These are phyloP conservation scores for Neopipo cinnamomea DNA, from an alignment of 2,113 vertebrate genomes.

Conservation along the genomic window DNA sequence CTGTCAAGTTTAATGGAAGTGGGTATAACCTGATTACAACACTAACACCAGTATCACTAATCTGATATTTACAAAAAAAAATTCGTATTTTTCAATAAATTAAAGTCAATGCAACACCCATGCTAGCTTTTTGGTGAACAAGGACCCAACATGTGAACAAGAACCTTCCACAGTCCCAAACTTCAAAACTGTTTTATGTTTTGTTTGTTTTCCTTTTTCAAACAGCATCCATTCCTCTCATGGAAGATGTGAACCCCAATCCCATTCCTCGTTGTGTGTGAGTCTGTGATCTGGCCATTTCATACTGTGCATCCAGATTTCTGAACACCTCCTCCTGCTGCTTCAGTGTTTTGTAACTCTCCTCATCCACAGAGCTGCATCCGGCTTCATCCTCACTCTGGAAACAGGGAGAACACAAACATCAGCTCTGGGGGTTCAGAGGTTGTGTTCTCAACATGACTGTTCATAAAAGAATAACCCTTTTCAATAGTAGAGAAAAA, in stretches of 20 bases:
- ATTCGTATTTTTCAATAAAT: constrained; percentile 89
- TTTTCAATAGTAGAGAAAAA: background rate
- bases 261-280: constrained; percentile 98
- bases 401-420: background rate
- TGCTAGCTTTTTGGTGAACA: constrained; percentile 88
- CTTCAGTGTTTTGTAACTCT: constrained; percentile 93
- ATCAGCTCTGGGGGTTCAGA: background rate
- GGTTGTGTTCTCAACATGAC: too few relatives aligned
- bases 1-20: constrained; percentile 82
- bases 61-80: constrained; percentile 89
- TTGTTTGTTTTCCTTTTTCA: constrained; percentile 57
- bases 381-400: constrained; percentile 89
- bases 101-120: constrained; percentile 95
- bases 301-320: constrained; percentile 96
- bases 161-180: constrained; percentile 74
- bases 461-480: background rate
- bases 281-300: constrained; percentile 97
- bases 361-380: constrained; percentile 85
- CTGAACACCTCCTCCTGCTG: constrained; percentile 98
- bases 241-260: constrained; percentile 94
- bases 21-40: constrained; percentile 85
- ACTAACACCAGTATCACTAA: constrained; percentile 86
- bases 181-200: constrained; percentile 8
- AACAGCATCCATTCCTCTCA: constrained; percentile 94
- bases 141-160: constrained; percentile 80